phyloP scores from a whole-genome alignment of 2,888 invertebrate species.

The Drosophila kambysellisi region DNA sequence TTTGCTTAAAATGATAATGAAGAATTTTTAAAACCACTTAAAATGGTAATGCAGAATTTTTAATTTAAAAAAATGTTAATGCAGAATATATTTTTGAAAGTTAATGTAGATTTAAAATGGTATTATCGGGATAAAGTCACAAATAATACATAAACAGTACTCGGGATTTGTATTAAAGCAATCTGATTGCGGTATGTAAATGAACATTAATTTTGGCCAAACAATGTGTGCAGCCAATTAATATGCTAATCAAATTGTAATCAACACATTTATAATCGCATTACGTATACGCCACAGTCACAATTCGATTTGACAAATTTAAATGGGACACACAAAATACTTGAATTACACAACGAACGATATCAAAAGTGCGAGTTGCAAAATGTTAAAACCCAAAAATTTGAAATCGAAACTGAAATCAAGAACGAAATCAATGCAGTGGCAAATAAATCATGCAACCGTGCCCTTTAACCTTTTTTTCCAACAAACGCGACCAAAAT shows the following conservation, averaged over 20 bases:
- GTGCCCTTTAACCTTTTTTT: slow-evolving; percentile 51
- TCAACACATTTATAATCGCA: slow-evolving; percentile 66
- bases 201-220: slow-evolving; percentile 29
- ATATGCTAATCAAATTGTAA: slow-evolving; percentile 63
- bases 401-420: slow-evolving; percentile 28
- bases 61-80: neutral
- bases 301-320: slow-evolving; percentile 62
- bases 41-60: too few relatives aligned
- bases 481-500: slow-evolving; percentile 66
- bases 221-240: slow-evolving; percentile 58
- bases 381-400: slow-evolving; percentile 7
- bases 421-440: slow-evolving; percentile 71
- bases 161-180: neutral
- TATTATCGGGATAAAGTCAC: neutral
- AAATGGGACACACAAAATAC: slow-evolving; percentile 27
- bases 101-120: neutral
- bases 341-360: neutral
- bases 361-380: neutral
- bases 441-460: slow-evolving; percentile 72
- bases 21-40: neutral
- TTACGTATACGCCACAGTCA: slow-evolving; percentile 59
- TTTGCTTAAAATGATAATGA: neutral
- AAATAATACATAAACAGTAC: neutral
- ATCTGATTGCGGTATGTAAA: neutral
- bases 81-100: neutral